Evolutionary conservation across 1,140 invertebrate genomes (phyloP).

Genomic region (Mercenaria mercenaria): DNA sequence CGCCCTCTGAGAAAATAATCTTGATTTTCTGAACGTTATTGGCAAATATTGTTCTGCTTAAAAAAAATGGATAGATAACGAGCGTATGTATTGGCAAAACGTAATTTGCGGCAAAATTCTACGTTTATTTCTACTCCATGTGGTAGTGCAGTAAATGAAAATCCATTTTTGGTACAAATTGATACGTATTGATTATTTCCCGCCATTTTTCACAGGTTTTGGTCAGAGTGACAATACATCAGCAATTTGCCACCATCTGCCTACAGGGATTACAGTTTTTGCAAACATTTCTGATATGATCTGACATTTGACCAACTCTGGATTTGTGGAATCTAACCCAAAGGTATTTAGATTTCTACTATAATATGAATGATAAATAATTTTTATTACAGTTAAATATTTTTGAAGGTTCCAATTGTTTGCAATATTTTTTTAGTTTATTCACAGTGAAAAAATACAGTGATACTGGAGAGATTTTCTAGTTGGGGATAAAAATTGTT

Average conservation of each 20-base stretch:
- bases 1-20: neutral
- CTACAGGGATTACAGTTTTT: neutral
- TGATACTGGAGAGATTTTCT: too few species aligned
- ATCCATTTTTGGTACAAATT: neutral
- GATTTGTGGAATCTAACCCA: neutral
- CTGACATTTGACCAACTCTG: neutral
- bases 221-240: neutral
- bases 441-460: too few species aligned
- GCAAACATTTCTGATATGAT: neutral
- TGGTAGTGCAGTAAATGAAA: neutral
- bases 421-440: too few species aligned
- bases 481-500: too few species aligned
- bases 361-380: too few species aligned
- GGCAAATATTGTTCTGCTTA: neutral
- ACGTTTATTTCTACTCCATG: neutral
- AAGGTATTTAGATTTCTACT: too few species aligned
- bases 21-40: neutral
- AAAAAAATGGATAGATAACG: neutral
- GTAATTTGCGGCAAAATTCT: neutral
- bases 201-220: slow-evolving; percentile 16
- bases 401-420: too few species aligned
- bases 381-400: too few species aligned
- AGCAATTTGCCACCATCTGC: neutral
- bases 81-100: neutral
- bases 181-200: slow-evolving; percentile 9